phyloP scores from a whole-genome alignment of 2,113 vertebrate species.

The Aramus guarauna region DNA sequence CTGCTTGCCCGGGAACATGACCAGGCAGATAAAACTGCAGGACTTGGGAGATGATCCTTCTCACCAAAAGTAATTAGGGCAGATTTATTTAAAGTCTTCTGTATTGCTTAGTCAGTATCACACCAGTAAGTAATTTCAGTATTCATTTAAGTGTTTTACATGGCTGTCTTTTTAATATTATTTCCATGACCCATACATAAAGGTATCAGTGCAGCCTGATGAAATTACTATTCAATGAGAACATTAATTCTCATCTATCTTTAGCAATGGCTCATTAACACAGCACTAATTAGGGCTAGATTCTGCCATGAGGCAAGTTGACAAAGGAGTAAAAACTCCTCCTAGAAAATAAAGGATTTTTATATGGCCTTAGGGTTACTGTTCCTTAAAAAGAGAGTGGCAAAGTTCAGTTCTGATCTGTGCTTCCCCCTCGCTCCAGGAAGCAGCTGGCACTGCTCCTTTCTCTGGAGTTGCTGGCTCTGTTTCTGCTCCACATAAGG shows the following conservation, averaged over 20 bases:
- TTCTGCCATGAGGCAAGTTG: background rate
- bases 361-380: background rate
- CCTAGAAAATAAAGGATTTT: background rate
- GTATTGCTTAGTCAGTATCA: background rate
- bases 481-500: background rate
- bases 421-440: rapidly evolving
- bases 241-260: background rate
- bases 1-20: background rate
- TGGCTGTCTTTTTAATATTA: background rate
- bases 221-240: background rate
- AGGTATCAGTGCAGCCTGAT: background rate
- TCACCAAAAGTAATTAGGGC: background rate
- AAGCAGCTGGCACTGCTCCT: background rate
- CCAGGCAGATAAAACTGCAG: background rate
- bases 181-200: background rate
- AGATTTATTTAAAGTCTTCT: background rate
- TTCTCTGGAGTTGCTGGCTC: background rate
- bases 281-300: background rate
- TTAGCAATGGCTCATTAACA: background rate
- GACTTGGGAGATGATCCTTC: background rate
- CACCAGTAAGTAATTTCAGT: background rate
- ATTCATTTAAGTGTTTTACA: background rate
- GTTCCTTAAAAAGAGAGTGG: background rate
- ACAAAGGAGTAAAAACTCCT: background rate
- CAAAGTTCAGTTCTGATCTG: background rate